A percentile compares a stretch with the other conserved stretches of the same genome.
Conservation (phyloP, 2,888 invertebrate species). For the Drosophila dives region DNA sequence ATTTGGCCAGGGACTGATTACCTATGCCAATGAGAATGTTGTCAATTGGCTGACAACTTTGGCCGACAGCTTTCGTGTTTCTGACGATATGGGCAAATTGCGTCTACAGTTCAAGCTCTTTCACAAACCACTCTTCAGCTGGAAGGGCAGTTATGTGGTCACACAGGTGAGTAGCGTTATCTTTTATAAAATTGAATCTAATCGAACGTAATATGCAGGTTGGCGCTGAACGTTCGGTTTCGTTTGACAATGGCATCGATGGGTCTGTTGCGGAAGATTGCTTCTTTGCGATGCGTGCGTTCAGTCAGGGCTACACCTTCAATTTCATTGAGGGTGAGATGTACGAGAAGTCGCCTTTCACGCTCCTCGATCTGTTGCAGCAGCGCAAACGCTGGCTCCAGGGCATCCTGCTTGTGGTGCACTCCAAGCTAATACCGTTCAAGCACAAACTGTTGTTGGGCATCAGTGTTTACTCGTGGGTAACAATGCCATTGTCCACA, state of each 20-base stretch:
- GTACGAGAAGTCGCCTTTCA: conserved; percentile 99
- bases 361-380: conserved; percentile 96
- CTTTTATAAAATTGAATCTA: background rate
- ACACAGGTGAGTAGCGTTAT: conserved; percentile 90
- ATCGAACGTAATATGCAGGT: conserved; percentile 86
- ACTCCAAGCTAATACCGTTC: conserved; percentile 92
- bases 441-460: conserved; percentile 92
- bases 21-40: conserved; percentile 97
- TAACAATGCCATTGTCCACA: conserved; percentile 96
- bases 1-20: conserved; percentile 97
- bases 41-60: conserved; percentile 98
- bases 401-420: conserved; percentile 95
- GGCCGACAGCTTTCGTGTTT: conserved; percentile 97
- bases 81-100: conserved; percentile 99
- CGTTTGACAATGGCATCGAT: conserved; percentile 98
- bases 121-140: conserved; percentile 97
- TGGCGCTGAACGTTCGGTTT: conserved; percentile 94
- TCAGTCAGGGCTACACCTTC: conserved; percentile 94
- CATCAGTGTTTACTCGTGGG: conserved; percentile 97
- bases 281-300: conserved; percentile 98
- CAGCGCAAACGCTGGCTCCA: conserved; percentile 98
- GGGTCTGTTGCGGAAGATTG: conserved; percentile 99
- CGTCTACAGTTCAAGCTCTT: conserved; percentile 96
- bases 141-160: conserved; percentile 99
- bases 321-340: conserved; percentile 99